phyloP scores from a whole-genome alignment of 2,888 invertebrate genomes.

The Mactromeris polynyma region DNA sequence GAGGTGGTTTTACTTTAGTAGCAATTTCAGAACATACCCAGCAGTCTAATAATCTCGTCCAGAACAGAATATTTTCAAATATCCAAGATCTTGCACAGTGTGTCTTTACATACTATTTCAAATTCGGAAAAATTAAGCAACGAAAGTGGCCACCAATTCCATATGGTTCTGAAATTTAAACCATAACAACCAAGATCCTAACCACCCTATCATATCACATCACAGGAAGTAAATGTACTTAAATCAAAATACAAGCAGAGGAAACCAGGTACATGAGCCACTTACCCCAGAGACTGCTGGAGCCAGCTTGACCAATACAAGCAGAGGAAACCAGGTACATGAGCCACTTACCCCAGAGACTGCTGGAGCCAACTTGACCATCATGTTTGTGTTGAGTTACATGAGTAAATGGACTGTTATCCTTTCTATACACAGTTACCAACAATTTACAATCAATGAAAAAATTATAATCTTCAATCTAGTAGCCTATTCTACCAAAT shows the following conservation, averaged over 20 bases:
- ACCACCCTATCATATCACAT: neutral
- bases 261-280: neutral
- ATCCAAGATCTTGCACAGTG: too few species aligned
- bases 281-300: neutral
- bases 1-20: too few species aligned
- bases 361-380: neutral
- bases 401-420: slow-evolving; percentile 2
- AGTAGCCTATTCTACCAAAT: neutral
- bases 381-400: slow-evolving; percentile 18
- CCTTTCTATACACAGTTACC: neutral
- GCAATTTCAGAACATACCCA: too few species aligned
- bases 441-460: neutral
- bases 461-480: neutral
- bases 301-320: neutral
- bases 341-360: neutral
- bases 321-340: neutral
- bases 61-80: too few species aligned
- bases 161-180: neutral
- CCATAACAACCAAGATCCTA: neutral
- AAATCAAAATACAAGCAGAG: neutral
- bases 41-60: too few species aligned
- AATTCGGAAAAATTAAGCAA: neutral
- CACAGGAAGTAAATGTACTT: slow-evolving; percentile 10
- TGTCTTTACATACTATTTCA: too few species aligned
- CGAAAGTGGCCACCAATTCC: neutral